Evolutionary conservation across 2,888 invertebrate genomes (phyloP), one percentile per base, ranked within the genome.

Genomic region (Dorcus parallelipipedus): DNA sequence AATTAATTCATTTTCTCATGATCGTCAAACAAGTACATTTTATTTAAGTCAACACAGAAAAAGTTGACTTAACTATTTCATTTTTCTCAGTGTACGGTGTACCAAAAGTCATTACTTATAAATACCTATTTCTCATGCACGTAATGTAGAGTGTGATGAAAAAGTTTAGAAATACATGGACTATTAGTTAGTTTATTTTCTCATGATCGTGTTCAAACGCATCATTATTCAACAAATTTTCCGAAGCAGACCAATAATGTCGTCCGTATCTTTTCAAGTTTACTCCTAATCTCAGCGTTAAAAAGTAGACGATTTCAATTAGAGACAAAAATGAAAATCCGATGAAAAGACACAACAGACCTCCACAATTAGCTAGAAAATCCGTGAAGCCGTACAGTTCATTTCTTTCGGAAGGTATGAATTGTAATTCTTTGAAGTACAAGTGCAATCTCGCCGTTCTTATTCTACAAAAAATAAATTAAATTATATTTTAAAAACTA

Each of bases 381-480:
- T 88, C 88, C 0, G 86, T 86, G 63, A 81, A 82, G 1, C 88
- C 88, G 69, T 86, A 88, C 8, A 88, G 77, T 68, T 88, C 88
- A 0, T 86, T 86, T 17, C 88, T 81, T 38, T 84, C 82, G 0
- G 86, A 86, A 0, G 87, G 85, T 38, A 87, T 82, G 68, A 87
- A 88, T 71, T 88, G 87, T 0, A 84, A 82, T 68, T 87, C 86
- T 73, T 87, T 88, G 76, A 87, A 87, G 77, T 85, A 88, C 49
- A 88, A 82, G 66, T 84, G 82, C 7, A 87, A 80, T 2, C 84
- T 82, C 0, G 86, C 79, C 71, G 80, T 78, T 64, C 80, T 74
- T 10, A 60, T 60, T 42, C 71, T 71, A 52, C 60, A 70, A 69
- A 41, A 63, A 54, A 23, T 48, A 64, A 52, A 26, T n/a, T 6